phyloP scores from a whole-genome alignment of 2,888 invertebrate genomes.

The Xestia sexstrigata region DNA sequence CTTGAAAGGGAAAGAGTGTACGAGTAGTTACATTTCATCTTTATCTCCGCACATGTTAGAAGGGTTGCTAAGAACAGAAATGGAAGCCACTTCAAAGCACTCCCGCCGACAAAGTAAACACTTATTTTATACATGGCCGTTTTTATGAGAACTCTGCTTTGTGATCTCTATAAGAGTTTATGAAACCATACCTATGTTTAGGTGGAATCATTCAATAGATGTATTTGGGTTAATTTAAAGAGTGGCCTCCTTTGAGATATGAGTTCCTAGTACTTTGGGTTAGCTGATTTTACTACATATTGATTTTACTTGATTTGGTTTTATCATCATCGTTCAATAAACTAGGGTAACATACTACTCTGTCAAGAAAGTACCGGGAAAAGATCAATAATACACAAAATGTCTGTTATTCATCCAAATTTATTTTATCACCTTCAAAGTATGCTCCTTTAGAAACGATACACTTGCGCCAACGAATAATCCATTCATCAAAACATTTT shows the following conservation, averaged over 20 bases:
- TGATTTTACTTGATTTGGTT: not conserved
- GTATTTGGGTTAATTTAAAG: conserved; percentile 62
- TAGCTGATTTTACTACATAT: not conserved
- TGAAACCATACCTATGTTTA: conserved; percentile 45
- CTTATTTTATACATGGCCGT: conserved; percentile 82
- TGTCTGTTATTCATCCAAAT: no score
- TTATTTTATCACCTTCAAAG: no score
- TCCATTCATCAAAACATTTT: no score
- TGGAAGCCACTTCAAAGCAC: conserved; percentile 87
- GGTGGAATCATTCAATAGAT: conserved; percentile 36
- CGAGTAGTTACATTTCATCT: conserved; percentile 73
- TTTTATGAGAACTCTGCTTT: conserved; percentile 82
- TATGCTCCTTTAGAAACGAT: no score
- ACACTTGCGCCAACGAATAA: no score
- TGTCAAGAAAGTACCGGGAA: no score
- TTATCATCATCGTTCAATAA: not conserved
- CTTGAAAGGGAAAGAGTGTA: conserved; percentile 68
- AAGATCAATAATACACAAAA: no score
- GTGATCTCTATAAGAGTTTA: conserved; percentile 69
- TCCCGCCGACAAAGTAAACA: conserved; percentile 85
- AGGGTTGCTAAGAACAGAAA: conserved; percentile 86
- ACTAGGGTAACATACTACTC: not conserved
- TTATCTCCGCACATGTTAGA: conserved; percentile 81
- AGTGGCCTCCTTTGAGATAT: conserved; percentile 36
- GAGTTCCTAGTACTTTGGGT: conserved; percentile 31